Percentiles rank a stretch among this genome's conserved stretches.
These are phyloP conservation scores for Amphiura filiformis DNA, from an alignment of 35 echinoderm and acorn worm species.

Conservation along the genomic window DNA sequence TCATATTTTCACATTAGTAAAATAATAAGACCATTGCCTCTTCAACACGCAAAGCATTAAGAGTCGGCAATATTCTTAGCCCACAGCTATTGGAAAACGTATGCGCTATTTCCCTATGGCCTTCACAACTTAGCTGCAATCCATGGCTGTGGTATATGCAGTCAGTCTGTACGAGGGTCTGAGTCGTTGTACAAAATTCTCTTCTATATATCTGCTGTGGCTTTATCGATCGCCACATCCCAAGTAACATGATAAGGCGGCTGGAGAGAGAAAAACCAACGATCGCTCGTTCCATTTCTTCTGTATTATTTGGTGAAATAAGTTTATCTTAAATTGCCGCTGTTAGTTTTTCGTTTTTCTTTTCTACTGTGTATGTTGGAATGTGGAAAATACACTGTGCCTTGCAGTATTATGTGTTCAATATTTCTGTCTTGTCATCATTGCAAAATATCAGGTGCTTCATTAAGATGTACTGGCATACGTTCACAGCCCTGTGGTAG, in stretches of 20 bases:
- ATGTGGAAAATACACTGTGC: background rate
- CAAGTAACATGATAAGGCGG: background rate
- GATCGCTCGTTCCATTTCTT: background rate
- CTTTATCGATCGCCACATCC: background rate
- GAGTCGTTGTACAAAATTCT: background rate
- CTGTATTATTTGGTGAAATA: background rate
- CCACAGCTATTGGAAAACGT: background rate
- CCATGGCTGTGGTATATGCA: background rate
- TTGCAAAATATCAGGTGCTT: too few species aligned
- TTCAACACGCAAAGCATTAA: background rate
- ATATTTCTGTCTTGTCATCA: too few species aligned
- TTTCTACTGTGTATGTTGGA: background rate
- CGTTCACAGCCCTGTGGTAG: too few species aligned
- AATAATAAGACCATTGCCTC: slow-evolving; percentile 10
- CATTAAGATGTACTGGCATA: too few species aligned
- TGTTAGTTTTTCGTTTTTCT: background rate
- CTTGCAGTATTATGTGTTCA: too few species aligned
- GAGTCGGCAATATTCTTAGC: background rate
- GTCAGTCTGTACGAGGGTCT: background rate
- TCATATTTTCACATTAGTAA: background rate
- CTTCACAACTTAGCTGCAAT: background rate
- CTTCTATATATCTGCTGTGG: background rate
- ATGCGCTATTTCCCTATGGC: background rate
- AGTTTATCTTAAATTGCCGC: background rate
- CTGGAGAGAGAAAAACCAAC: background rate